These are phyloP conservation scores for Coptotermes formosanus DNA, from an alignment of 1,140 invertebrate genomes.

Conservation along the genomic window DNA sequence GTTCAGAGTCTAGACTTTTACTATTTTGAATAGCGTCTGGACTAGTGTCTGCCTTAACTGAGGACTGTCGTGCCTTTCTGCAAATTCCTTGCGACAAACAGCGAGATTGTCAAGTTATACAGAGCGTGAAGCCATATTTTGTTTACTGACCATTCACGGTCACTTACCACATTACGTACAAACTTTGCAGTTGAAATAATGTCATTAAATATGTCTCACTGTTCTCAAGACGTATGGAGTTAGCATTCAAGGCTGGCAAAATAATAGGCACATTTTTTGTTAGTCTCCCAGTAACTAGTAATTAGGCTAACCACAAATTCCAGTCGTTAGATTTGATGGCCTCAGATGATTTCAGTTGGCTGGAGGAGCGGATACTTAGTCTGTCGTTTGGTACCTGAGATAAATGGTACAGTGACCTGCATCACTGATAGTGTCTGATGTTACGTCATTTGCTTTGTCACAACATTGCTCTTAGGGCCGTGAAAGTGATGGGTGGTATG, in stretches of 20 bases:
- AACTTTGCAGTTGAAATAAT: too few relatives aligned
- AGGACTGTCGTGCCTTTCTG: too few relatives aligned
- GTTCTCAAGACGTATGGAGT: too few relatives aligned
- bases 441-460: background rate
- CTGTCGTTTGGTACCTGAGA: background rate
- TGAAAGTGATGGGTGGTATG: background rate
- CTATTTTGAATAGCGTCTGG: too few relatives aligned
- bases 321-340: constrained; percentile 1
- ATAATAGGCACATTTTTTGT: background rate
- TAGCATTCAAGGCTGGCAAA: background rate
- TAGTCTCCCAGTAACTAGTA: background rate
- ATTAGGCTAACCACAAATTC: background rate
- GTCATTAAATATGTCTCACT: too few relatives aligned
- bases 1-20: too few relatives aligned
- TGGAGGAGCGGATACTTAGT: background rate
- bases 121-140: too few relatives aligned
- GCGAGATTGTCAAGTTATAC: too few relatives aligned
- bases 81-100: too few relatives aligned
- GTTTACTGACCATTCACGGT: too few relatives aligned
- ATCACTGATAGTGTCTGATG: background rate
- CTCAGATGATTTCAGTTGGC: background rate
- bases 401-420: background rate
- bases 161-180: too few relatives aligned
- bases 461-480: background rate
- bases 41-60: too few relatives aligned